Evolutionary conservation across 2,797 vertebrate genomes (phyloP), one percentile per base, ranked within the genome.

Genomic region (Labeo calbasu): DNA sequence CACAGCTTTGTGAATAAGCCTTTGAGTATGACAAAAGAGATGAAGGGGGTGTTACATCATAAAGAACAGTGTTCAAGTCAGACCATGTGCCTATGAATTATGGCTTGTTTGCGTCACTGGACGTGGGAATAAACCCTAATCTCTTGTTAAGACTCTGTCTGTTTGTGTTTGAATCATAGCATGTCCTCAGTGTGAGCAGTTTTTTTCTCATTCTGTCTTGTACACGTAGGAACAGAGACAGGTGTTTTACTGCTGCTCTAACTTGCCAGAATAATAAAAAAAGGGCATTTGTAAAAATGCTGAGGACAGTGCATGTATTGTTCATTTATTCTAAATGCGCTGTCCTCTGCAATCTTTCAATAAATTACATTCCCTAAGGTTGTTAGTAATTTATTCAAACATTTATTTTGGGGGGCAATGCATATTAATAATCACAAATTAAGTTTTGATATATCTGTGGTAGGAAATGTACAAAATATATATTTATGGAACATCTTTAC

Each of bases 41-140:
- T 11, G 21, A 46, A 46, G 77, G 57, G 59, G 14, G 15, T 32
- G n/a, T 80, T 80, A 55, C 48, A 73, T 65, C 69, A 80, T 73
- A 80, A 72, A 84, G 3, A 79, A 66, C 51, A 78, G 43, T 48
- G 14, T 53, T 68, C 14, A 69, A 83, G 28, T 80, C 32, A 66
- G 50, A 19, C 25, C 68, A 46, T 53, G 68, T 77, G 68, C 25
- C 25, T 51, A 63, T 40, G 25, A 83, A 88, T 79, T 75, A 36
- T 80, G 51, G 84, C 81, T 85, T 0, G 81, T 89, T 89, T 86
- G 68, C 46, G 2, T 90, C 69, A 83, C 15, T 70, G 40, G 46
- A 76, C 13, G 50, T 82, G 25, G 15, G 17, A 86, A 86, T 61
- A 19, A 79, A 17, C 32, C 59, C 10, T 85, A 85, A 88, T 87